Evolutionary conservation across 2,888 invertebrate genomes (phyloP).

Genomic region (Sympetrum striolatum): DNA sequence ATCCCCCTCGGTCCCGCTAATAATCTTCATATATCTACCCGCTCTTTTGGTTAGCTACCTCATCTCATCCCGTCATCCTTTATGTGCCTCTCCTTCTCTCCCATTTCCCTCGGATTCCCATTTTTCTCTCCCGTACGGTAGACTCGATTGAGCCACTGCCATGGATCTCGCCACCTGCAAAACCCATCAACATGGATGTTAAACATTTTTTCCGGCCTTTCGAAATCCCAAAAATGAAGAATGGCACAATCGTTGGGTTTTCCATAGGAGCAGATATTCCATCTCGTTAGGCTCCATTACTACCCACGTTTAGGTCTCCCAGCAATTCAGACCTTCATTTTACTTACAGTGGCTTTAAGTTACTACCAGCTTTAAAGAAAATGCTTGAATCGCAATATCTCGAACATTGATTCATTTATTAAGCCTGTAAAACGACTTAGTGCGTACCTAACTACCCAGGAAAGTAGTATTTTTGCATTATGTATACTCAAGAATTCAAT

Average conservation of each 20-base stretch:
- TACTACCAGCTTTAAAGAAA: not conserved
- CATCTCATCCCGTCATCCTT: not conserved
- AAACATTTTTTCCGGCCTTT: not conserved
- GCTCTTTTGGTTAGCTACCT: not conserved
- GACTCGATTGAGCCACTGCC: not conserved
- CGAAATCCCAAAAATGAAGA: not conserved
- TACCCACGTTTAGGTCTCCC: not conserved
- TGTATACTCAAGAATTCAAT: no score
- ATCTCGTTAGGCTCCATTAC: not conserved
- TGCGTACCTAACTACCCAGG: no score
- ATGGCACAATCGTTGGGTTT: not conserved
- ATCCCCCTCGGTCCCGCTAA: not conserved
- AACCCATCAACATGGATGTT: not conserved
- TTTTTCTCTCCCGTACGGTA: not conserved
- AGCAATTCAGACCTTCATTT: not conserved
- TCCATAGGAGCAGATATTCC: not conserved
- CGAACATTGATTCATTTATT: no score
- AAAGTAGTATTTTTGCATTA: no score
- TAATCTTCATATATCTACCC: conserved; percentile 8
- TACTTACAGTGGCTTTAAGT: not conserved
- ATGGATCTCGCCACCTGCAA: not conserved
- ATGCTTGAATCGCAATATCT: no score
- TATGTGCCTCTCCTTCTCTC: not conserved
- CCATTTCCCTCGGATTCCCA: not conserved
- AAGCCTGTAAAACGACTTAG: no score